Evolutionary conservation across 1,140 invertebrate genomes (phyloP), one percentile per base, ranked within the genome.

Genomic region (Panulirus ornatus): DNA sequence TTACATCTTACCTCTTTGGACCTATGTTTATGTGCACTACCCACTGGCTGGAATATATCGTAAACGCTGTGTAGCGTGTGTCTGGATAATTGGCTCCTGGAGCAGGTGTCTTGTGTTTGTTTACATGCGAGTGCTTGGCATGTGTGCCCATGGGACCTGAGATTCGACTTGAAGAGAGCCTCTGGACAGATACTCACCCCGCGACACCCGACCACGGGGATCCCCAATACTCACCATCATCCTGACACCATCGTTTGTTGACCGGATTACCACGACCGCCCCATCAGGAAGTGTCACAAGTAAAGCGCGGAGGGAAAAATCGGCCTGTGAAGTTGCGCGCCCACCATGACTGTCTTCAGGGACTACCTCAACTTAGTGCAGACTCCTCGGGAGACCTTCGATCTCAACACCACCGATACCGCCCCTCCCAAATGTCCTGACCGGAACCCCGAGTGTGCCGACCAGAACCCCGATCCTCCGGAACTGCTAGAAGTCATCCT

Each of bases 301-400:
- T 5, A 70, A 71, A 71, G 34, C 0, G 11, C 27, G 27, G n/a
- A 51, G 8, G 22, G 6, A 16, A 42, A 30, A 30, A 34, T 8
- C 2, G 30, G 5, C 27, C 38, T 58, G 47, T 70, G 34, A 36
- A 16, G 34, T 9, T 44, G 30, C 22, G 30, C 22, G 22, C 66
- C 11, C 82, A 89, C 22, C 79, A 89, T 89, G 88, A 89, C 88
- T 5, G 88, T 89, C 11, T 83, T 89, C 34, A 47, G 81, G 79
- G 88, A 89, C 78, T 89, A 83, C 36, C 88, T 83, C 36, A 89
- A 84, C 79, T 51, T 83, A 42, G 88, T 89, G 14, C 79, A 89
- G 51, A 58, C 73, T 14, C 79, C 78, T 2, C 63, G 88, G 47
- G 81, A 89, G 40, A 71, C 44, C 47, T 83, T 27, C 76, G 85